phyloP scores from a whole-genome alignment of 2,797 vertebrate genomes.

The Lepus oiostolus region DNA sequence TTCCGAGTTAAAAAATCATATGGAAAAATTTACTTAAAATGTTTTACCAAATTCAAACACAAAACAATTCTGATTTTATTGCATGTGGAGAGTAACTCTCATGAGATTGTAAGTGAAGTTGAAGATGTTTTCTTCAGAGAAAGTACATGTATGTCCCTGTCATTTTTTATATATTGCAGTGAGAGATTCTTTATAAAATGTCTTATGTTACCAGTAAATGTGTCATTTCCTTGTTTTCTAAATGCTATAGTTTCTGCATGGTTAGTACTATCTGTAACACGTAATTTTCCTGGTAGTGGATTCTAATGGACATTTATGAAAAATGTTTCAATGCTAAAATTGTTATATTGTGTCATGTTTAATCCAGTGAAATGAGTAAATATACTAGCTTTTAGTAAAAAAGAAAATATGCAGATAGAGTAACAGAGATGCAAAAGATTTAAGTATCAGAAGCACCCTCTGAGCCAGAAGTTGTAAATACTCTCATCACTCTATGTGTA shows the following conservation, averaged over 20 bases:
- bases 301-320: conserved; percentile 54
- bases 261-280: not conserved
- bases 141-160: not conserved
- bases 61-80: not conserved
- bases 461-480: conserved; percentile 40
- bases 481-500: not conserved
- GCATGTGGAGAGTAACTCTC: not conserved
- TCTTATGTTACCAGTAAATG: not conserved
- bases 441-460: conserved; percentile 51
- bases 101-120: not conserved
- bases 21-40: conserved; percentile 6
- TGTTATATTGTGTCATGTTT: conserved; percentile 7
- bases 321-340: conserved; percentile 50
- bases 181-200: not conserved
- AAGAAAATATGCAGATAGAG: not conserved
- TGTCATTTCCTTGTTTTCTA: not conserved
- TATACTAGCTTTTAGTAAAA: conserved; percentile 16
- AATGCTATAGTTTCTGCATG: not conserved
- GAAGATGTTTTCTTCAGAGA: not conserved
- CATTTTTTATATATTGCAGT: not conserved
- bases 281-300: not conserved
- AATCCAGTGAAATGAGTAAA: not conserved
- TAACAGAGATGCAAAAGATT: conserved; percentile 38
- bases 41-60: not conserved
- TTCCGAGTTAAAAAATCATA: conserved; percentile 7